These are phyloP conservation scores for Calliphora vicina DNA, from an alignment of 1,140 invertebrate species.

Conservation along the genomic window DNA sequence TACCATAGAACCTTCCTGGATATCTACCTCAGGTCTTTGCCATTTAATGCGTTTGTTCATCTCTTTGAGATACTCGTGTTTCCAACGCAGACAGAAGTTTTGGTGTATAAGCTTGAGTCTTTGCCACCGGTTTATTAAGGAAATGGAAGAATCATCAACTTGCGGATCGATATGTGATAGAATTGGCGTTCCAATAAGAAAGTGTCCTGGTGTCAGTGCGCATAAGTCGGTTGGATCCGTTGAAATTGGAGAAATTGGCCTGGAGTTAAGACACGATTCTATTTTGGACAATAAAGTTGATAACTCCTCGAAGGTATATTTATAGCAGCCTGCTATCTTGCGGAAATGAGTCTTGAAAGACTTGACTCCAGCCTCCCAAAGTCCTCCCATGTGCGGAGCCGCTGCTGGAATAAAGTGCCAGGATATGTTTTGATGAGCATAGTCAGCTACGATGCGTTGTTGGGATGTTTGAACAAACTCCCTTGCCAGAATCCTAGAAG, in stretches of 20 bases:
- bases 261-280: not conserved
- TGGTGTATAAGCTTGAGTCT: constrained; percentile 3
- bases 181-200: not conserved
- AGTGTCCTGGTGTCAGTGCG: not conserved
- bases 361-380: not conserved
- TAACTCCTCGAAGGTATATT: not conserved
- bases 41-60: constrained; percentile 42
- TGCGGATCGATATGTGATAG: not conserved
- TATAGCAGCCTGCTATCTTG: not conserved
- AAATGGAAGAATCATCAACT: not conserved
- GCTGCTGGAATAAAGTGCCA: not conserved
- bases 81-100: constrained; percentile 43
- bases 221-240: not conserved
- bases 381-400: not conserved
- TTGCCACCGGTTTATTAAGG: constrained; percentile 15
- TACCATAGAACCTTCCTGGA: not conserved
- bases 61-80: constrained; percentile 42
- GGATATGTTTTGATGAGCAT: not conserved
- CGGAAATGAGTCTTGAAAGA: not conserved
- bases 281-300: not conserved
- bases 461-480: not conserved
- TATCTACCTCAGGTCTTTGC: constrained; percentile 8
- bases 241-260: not conserved
- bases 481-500: not conserved
- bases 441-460: not conserved